Base-by-base conservation (phyloP, 2,888 invertebrate genomes). In the Oligia fasciuncula region DNA sequence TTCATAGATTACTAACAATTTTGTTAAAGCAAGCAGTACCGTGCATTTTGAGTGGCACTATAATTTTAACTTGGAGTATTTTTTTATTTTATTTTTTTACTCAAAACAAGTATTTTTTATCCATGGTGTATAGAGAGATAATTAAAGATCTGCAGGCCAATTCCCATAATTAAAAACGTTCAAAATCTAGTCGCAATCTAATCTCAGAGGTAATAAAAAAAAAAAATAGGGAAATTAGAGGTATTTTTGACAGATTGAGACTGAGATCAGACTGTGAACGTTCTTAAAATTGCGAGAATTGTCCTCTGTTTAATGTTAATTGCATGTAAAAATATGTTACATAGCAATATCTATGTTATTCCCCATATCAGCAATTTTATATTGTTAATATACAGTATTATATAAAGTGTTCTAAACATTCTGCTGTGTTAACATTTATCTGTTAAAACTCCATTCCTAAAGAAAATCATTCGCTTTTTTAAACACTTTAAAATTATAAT, bases 281-380 rank as follows among this genome's bases (percentile, higher is more conserved):
- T 57, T 23, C 4, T n/a, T 23, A n/a, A 57, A 57, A 57, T 57
- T 57, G 11, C 23, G 57, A 57, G 23, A 57, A 57, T 57, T 57
- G 4, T 3, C 23, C 23, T 23, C 9, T 71, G 43, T 14, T 51
- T 46, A 67, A 19, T 51, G 5, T 70, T 70, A 66, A 67, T 43
- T 46, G 0, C 54, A 51, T 65, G 17, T 77, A 65, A 46, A 19
- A 51, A 35, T 46, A 35, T 23, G 23, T 54, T 51, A 69, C 9
- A 40, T 11, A 69, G 57, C 40, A 76, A 71, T 83, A 69, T 46
- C 14, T 51, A 43, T 62, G 46, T 81, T 81, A 40, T 73, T 13
- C 13, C 40, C 13, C 40, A 1, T 72, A n/a, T 51, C 43, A 65
- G 23, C n/a, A 46, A 81, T 81, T 35, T 74, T 73, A 67, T 67